A percentile compares a stretch with the other conserved stretches of the same genome.
phyloP scores from a whole-genome alignment of 2,113 vertebrate genomes.

The Rhynchopsitta pachyrhyncha region DNA sequence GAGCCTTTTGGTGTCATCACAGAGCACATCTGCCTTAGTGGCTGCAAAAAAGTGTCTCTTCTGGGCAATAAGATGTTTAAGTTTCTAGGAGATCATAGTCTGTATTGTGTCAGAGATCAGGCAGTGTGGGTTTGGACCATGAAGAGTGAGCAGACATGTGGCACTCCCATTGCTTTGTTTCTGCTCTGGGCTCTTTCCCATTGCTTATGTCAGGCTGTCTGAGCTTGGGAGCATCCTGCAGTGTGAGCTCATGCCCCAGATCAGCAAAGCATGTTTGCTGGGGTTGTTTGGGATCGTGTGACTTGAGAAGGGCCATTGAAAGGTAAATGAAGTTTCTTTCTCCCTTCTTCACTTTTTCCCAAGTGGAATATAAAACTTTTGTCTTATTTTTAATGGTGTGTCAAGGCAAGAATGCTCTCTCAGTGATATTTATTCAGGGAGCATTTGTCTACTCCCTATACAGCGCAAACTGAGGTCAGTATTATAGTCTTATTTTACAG shows the following conservation, averaged over 20 bases:
- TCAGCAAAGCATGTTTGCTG: not conserved
- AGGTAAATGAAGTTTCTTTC: not conserved
- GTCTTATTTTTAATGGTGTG: not conserved
- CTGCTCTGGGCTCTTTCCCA: not conserved
- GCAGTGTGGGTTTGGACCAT: not conserved
- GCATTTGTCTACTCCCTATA: not conserved
- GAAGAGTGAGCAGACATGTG: not conserved
- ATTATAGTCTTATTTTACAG: not conserved
- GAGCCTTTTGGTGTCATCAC: not conserved
- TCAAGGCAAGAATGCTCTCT: not conserved
- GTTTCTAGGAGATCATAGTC: not conserved
- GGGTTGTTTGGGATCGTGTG: not conserved
- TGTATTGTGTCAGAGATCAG: not conserved
- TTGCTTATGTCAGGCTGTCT: not conserved
- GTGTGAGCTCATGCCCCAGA: not conserved
- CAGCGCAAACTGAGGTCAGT: not conserved
- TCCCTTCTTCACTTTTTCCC: not conserved
- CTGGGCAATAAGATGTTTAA: not conserved
- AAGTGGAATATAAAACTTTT: not conserved
- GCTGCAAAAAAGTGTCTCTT: not conserved
- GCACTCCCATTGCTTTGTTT: not conserved
- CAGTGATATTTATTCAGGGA: not conserved
- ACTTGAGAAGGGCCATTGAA: slow-evolving; percentile 1
- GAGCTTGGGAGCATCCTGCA: not conserved
- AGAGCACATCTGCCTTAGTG: not conserved